Evolutionary conservation across 2,113 vertebrate genomes (phyloP), one percentile per base, ranked within the genome.

Genomic region (Chitala chitala): DNA sequence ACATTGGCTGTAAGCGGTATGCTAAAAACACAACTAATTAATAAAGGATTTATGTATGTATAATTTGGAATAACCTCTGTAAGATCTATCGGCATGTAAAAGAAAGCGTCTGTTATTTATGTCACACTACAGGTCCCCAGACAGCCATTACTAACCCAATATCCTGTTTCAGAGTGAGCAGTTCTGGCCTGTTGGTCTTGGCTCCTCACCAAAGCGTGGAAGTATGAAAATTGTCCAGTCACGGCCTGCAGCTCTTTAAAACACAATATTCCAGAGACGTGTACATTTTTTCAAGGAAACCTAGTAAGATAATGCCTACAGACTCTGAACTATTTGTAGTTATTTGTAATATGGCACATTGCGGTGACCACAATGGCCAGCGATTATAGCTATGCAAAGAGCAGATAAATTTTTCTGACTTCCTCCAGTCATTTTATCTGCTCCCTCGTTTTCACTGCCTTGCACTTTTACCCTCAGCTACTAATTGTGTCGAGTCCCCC

Each of bases 211-310:
- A 90, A 86, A 85, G 86, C 81, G 55, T 76, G 63, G 81, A 87
- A 89, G 83, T 87, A 89, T 88, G 86, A 90, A 90, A 91, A 90
- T 90, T 78, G 88, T 91, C 82, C 83, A 87, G 86, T 86, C 80
- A 78, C 82, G 77, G 83, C 84, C 84, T 65, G 74, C 70, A 83
- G 80, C 76, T 78, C 83, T 85, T 81, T 80, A 82, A 85, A 74
- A 84, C 84, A 84, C 85, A 83, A 65, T 33, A 76, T 75, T 87
- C 72, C 82, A 83, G 75, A 81, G 74, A 81, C 75, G 74, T 83
- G 81, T 64, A 72, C 79, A 82, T 70, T 76, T 82, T 77, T 81
- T 81, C 81, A 85, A 77, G 76, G 70, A 76, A 78, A 75, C 51
- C 69, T 42, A 61, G 29, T 70, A 58, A 75, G 77, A 76, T 76